Conservation (phyloP, 1,140 invertebrate genomes). For the Drosophila sp. region DNA sequence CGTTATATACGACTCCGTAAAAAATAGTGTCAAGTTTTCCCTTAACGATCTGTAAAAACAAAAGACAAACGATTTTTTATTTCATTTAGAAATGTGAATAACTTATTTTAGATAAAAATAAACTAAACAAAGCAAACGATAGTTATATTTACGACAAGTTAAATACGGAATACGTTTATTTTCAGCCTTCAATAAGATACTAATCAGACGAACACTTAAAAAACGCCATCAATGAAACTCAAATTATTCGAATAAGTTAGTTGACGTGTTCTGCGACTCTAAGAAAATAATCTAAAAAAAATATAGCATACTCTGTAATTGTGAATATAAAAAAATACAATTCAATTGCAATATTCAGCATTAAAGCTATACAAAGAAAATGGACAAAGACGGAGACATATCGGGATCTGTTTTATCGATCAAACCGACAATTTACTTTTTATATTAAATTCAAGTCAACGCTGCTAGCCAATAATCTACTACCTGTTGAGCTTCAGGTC, state of each 20-base stretch:
- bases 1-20: conserved; percentile 28
- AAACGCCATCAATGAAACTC: conserved; percentile 8
- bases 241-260: neutral
- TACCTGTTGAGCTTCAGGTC: neutral
- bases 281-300: neutral
- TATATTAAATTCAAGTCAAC: no score
- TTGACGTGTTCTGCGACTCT: neutral
- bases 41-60: conserved; percentile 61
- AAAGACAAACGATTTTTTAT: conserved; percentile 27
- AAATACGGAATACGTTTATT: no score
- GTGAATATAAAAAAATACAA: no score
- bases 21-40: conserved; percentile 37
- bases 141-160: conserved; percentile 11
- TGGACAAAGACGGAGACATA: no score
- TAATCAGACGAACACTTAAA: conserved; percentile 8
- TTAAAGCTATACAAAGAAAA: no score
- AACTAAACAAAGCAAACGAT: conserved; percentile 2
- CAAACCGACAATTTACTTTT: no score
- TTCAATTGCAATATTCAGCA: no score
- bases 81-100: conserved; percentile 5
- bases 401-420: no score
- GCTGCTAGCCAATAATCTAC: neutral
- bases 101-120: conserved; percentile 7
- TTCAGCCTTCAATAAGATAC: conserved; percentile 12
- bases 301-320: neutral